These are phyloP conservation scores for Cryptotis parvus DNA, from an alignment of 2,113 vertebrate species.

Conservation along the genomic window DNA sequence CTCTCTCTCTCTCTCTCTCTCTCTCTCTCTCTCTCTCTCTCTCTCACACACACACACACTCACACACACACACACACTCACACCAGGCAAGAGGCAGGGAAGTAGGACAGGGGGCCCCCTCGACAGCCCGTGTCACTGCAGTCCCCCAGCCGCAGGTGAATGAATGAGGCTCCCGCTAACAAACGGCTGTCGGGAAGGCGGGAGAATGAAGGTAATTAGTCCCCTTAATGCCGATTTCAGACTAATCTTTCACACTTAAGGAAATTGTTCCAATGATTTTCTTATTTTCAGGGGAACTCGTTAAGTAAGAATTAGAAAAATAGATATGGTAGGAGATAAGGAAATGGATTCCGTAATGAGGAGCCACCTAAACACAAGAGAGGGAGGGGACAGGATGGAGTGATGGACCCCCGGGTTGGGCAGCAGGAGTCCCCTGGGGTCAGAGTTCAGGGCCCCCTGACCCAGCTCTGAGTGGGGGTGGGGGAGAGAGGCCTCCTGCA, in stretches of 20 bases:
- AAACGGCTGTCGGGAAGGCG: constrained; percentile 77
- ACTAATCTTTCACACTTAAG: constrained; percentile 87
- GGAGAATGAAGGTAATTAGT: constrained; percentile 83
- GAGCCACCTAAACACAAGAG: constrained; percentile 62
- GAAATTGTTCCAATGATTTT: constrained; percentile 86
- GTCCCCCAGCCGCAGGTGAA: constrained; percentile 69
- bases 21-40: not conserved
- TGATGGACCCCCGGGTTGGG: not conserved
- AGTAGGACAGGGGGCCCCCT: not conserved
- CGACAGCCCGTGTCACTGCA: not conserved
- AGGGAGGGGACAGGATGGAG: not conserved
- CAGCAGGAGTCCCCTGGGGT: not conserved
- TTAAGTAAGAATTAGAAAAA: constrained; percentile 88
- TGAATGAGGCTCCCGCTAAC: constrained; percentile 62
- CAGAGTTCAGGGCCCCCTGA: not conserved
- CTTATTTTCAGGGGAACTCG: constrained; percentile 85
- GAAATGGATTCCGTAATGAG: constrained; percentile 76
- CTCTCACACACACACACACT: not conserved
- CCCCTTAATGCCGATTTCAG: constrained; percentile 85
- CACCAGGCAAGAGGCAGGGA: fast-evolving
- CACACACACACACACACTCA: not conserved
- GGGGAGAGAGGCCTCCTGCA: no score
- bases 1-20: no score
- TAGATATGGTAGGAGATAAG: constrained; percentile 81
- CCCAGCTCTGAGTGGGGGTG: not conserved